Evolutionary conservation across 35 echinoderm and acorn worm genomes (phyloP).

Genomic region (Apostichopus californicus): DNA sequence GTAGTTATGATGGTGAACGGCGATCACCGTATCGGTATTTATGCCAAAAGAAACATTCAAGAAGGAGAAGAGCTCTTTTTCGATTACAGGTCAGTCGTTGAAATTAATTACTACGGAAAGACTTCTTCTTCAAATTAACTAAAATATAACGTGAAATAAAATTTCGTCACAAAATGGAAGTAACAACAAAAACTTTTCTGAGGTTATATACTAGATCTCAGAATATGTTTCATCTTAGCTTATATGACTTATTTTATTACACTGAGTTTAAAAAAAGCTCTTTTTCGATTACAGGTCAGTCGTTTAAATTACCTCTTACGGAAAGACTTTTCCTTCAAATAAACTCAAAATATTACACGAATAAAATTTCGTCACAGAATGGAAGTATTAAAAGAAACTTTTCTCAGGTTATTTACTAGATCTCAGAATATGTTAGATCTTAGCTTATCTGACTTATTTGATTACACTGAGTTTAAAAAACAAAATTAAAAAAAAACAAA

Average conservation of each 20-base stretch:
- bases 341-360: background rate
- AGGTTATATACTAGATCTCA: too few relatives aligned
- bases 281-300: constrained; percentile 99
- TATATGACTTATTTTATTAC: background rate
- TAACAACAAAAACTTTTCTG: too few relatives aligned
- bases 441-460: background rate
- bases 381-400: too few relatives aligned
- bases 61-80: constrained; percentile 96
- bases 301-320: background rate
- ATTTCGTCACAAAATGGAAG: too few relatives aligned
- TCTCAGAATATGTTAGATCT: background rate
- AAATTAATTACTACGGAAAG: background rate
- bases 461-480: background rate
- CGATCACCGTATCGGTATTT: constrained; percentile 96
- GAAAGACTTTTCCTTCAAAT: background rate
- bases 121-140: background rate
- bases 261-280: constrained; percentile 23
- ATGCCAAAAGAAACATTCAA: constrained; percentile 94
- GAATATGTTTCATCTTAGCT: background rate
- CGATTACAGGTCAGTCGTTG: constrained; percentile 85
- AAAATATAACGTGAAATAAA: background rate
- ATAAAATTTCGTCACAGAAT: background rate
- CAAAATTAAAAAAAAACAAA: background rate
- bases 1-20: constrained; percentile 99
- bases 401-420: too few relatives aligned